Evolutionary conservation across 2,797 vertebrate species (phyloP).

Genomic region (Petrocephalus schoutedeni): DNA sequence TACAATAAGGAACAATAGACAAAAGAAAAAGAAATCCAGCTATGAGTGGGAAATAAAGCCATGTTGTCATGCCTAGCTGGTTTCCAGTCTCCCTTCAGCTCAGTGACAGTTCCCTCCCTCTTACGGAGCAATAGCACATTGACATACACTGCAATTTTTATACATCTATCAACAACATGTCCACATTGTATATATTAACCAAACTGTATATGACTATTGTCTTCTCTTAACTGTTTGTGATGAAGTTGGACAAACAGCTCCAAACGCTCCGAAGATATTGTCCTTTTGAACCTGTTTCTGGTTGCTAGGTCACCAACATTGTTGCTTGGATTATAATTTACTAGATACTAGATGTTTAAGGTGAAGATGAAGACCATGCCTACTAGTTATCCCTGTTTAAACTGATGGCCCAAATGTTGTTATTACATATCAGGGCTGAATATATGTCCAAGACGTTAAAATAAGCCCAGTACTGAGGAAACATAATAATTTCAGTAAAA

Average conservation of each 20-base stretch:
- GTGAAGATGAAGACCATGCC: background rate
- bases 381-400: background rate
- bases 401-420: background rate
- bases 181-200: background rate
- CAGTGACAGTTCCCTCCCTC: background rate
- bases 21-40: background rate
- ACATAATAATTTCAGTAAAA: background rate
- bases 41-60: background rate
- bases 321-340: background rate
- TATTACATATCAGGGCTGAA: background rate
- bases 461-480: background rate
- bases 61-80: background rate
- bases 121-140: background rate
- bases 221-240: background rate
- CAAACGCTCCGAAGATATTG: background rate
- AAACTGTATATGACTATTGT: background rate
- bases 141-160: background rate
- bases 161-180: background rate
- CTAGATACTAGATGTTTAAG: background rate
- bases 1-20: background rate
- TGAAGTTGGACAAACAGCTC: background rate
- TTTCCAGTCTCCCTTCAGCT: background rate
- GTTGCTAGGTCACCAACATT: background rate
- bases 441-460: background rate
- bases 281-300: background rate